phyloP scores from a whole-genome alignment of 2,888 invertebrate genomes.

The Serripes groenlandicus region DNA sequence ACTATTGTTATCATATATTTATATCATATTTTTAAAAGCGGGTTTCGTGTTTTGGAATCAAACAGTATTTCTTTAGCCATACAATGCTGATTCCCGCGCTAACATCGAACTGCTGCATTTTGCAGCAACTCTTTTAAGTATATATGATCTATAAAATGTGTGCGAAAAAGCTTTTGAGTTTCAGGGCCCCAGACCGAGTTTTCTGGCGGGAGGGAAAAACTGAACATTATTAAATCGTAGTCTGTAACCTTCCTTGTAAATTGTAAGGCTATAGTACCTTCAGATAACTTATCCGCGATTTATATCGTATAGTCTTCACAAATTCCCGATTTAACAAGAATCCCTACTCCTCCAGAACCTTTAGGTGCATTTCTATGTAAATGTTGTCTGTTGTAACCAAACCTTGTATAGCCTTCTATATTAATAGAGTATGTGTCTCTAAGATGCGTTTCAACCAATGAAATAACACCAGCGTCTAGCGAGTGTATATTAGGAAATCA shows the following conservation, averaged over 20 bases:
- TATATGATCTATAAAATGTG: too few relatives aligned
- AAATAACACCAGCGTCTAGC: conserved; percentile 38
- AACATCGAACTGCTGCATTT: too few relatives aligned
- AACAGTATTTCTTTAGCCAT: too few relatives aligned
- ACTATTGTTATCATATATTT: too few relatives aligned
- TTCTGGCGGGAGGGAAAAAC: background rate
- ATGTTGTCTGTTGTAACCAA: conserved; percentile 19
- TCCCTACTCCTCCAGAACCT: conserved; percentile 46
- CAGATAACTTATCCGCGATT: conserved; percentile 29
- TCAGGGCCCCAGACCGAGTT: conserved; percentile 13
- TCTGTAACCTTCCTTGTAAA: conserved; percentile 2
- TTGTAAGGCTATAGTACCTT: conserved; percentile 37
- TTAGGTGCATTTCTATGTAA: conserved; percentile 44
- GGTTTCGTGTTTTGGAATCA: too few relatives aligned
- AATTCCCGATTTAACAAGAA: conserved; percentile 27
- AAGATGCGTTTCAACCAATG: conserved; percentile 44
- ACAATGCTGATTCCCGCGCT: too few relatives aligned
- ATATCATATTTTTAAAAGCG: too few relatives aligned
- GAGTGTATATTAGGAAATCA: conserved; percentile 10
- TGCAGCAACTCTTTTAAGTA: too few relatives aligned
- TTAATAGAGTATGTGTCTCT: conserved; percentile 1
- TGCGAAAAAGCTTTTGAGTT: too few relatives aligned
- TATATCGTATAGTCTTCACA: conserved; percentile 3
- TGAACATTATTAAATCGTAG: background rate
- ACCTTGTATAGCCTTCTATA: conserved; percentile 30